A percentile compares a stretch with the other conserved stretches of the same genome.
Conservation (phyloP, 2,888 invertebrate genomes). For the Eupelmus urozonus region DNA sequence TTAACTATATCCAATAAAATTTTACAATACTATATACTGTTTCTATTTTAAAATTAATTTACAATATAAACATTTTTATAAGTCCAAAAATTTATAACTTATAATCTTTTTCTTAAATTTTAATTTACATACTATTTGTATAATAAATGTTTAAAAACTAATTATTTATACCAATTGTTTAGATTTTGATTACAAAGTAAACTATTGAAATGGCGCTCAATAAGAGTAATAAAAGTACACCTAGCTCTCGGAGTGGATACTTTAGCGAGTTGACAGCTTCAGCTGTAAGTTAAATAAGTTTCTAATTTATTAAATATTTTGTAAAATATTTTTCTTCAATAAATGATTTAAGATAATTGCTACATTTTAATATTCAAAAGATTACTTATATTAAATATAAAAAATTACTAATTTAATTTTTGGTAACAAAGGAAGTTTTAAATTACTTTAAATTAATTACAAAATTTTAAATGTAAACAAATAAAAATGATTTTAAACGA, state of each 20-base stretch:
- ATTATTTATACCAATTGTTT: background rate
- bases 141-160: background rate
- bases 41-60: background rate
- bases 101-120: background rate
- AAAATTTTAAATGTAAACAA: too few relatives aligned
- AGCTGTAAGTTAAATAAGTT: slow-evolving; percentile 51
- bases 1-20: too few relatives aligned
- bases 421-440: too few relatives aligned
- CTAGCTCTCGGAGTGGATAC: slow-evolving; percentile 51
- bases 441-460: too few relatives aligned
- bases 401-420: too few relatives aligned
- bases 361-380: too few relatives aligned
- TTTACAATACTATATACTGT: too few relatives aligned
- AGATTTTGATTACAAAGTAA: background rate
- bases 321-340: too few relatives aligned
- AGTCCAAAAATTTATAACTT: background rate
- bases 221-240: slow-evolving; percentile 53
- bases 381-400: too few relatives aligned
- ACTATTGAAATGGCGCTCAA: slow-evolving; percentile 48
- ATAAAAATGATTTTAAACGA: too few relatives aligned
- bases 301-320: too few relatives aligned
- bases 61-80: background rate
- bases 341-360: too few relatives aligned
- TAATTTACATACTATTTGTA: background rate
- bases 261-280: slow-evolving; percentile 51